Conservation (phyloP, 2,797 vertebrate genomes). For the Amblyopsis hoosieri region DNA sequence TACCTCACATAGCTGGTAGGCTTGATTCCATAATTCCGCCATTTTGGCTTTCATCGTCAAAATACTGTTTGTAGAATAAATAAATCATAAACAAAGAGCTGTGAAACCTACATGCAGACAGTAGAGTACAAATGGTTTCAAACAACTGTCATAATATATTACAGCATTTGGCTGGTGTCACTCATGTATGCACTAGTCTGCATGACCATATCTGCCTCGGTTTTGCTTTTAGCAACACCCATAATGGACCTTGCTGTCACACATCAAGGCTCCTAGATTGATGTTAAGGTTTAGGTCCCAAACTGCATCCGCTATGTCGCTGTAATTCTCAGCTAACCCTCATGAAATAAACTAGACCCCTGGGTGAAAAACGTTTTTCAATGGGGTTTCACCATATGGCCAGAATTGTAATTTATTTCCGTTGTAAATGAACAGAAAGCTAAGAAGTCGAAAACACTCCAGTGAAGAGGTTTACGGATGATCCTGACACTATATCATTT, state of each 20-base stretch:
- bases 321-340: neutral
- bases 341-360: neutral
- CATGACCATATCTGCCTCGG: too few relatives aligned
- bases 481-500: neutral
- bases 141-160: conserved; percentile 21
- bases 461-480: neutral
- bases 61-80: neutral
- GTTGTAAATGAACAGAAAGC: neutral
- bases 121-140: conserved; percentile 11
- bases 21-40: neutral
- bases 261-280: conserved; percentile 6
- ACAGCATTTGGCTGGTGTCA: conserved; percentile 10
- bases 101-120: neutral
- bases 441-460: neutral
- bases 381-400: neutral
- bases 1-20: conserved; percentile 13
- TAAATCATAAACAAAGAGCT: neutral
- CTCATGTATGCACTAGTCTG: conserved; percentile 10
- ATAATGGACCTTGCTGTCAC: conserved; percentile 21
- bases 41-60: conserved; percentile 9
- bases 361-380: neutral
- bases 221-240: conserved; percentile 13
- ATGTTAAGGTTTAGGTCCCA: neutral
- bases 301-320: neutral
- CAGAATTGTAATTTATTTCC: neutral